phyloP scores from a whole-genome alignment of 2,113 vertebrate genomes.

The zebrafish (Danio rerio) region DNA sequence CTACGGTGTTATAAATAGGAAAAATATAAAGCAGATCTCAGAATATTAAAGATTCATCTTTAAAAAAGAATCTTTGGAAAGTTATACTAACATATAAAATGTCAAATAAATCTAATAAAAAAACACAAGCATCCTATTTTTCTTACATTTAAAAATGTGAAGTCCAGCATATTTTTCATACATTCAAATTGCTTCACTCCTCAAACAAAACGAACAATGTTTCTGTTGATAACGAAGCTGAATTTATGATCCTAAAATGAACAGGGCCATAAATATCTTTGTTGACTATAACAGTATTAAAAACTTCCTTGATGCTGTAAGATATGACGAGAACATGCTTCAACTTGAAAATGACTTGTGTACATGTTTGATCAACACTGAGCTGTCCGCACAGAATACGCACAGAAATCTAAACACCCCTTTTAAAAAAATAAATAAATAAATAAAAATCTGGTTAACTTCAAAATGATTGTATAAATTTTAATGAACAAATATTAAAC shows the following conservation, averaged over 20 bases:
- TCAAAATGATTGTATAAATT: too few species aligned
- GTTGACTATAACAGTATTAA: neutral
- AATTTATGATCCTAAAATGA: slow-evolving; percentile 4
- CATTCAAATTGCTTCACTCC: neutral
- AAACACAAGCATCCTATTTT: too few species aligned
- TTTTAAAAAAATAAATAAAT: too few species aligned
- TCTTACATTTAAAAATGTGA: neutral
- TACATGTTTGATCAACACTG: slow-evolving; percentile 15
- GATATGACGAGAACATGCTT: neutral
- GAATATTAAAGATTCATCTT: neutral
- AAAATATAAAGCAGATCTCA: neutral
- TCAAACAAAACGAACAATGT: slow-evolving; percentile 15
- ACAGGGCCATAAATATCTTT: neutral
- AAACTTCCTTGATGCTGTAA: slow-evolving; percentile 16
- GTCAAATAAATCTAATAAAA: neutral
- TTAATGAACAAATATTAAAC: too few species aligned
- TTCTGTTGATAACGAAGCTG: neutral
- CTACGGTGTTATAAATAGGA: neutral
- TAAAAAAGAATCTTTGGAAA: neutral
- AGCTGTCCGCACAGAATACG: too few species aligned
- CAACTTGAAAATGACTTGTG: slow-evolving; percentile 10
- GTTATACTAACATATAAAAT: neutral
- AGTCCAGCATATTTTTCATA: neutral
- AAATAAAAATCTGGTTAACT: too few species aligned
- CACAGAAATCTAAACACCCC: too few species aligned